phyloP scores from a whole-genome alignment of 2,113 vertebrate species.

The Meles meles region DNA sequence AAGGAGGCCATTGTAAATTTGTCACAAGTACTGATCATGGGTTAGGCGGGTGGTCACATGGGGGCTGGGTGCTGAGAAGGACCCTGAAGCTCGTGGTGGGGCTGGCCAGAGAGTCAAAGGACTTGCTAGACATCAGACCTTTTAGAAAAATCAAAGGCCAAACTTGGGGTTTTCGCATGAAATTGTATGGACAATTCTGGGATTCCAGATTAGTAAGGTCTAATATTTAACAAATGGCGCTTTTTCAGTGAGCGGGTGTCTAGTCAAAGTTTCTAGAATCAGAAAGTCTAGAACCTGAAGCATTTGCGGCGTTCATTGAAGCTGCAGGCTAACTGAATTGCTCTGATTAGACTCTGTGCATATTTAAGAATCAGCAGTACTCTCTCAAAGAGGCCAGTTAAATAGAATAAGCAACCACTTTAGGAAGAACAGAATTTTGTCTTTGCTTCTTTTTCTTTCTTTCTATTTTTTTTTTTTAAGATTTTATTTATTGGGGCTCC shows the following conservation, averaged over 20 bases:
- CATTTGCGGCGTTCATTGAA: neutral
- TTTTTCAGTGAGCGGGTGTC: neutral
- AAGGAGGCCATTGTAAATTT: too few species aligned
- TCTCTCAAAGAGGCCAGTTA: neutral
- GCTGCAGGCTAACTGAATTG: too few species aligned
- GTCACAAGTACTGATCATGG: accelerated
- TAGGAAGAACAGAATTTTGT: neutral
- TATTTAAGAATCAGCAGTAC: neutral
- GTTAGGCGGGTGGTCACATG: accelerated
- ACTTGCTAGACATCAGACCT: neutral
- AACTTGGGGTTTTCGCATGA: neutral
- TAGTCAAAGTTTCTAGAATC: neutral
- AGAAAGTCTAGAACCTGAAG: neutral
- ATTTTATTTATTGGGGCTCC: neutral
- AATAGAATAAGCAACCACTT: accelerated
- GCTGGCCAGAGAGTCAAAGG: neutral
- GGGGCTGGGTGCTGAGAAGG: neutral
- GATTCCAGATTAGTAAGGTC: neutral
- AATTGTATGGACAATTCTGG: neutral
- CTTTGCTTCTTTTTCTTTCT: neutral
- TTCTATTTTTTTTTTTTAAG: neutral
- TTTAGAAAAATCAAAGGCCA: neutral
- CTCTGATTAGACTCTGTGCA: neutral
- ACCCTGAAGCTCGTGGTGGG: accelerated
- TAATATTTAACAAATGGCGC: neutral